These are phyloP conservation scores for Agrotis ipsilon DNA, from an alignment of 2,888 invertebrate genomes.

Conservation along the genomic window DNA sequence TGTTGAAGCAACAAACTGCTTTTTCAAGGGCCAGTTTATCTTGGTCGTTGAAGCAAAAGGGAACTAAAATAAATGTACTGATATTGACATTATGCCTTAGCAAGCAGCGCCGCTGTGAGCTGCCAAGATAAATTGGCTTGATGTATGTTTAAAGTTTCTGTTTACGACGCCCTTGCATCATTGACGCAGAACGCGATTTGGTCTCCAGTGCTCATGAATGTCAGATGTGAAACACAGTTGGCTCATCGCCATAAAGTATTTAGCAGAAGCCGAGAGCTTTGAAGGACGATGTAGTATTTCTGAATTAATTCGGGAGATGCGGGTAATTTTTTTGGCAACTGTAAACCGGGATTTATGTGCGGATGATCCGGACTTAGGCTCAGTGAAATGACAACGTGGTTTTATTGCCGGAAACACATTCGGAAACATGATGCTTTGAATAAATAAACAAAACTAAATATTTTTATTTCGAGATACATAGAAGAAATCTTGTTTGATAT, in stretches of 20 bases:
- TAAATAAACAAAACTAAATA: constrained; percentile 7
- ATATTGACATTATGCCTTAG: constrained; percentile 17
- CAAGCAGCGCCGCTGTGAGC: constrained; percentile 26
- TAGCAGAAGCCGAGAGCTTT: constrained; percentile 44
- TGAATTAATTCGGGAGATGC: constrained; percentile 48
- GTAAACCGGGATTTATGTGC: constrained; percentile 41
- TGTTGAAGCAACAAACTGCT: constrained; percentile 39
- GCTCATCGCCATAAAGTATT: constrained; percentile 58
- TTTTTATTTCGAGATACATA: constrained; percentile 14
- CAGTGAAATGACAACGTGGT: constrained; percentile 24
- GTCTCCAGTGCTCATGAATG: constrained; percentile 47
- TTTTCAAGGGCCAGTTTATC: constrained; percentile 15
- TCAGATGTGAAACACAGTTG: constrained; percentile 59
- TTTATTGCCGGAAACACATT: constrained; percentile 36
- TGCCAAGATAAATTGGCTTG: constrained; percentile 28
- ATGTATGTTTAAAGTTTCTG: constrained; percentile 34
- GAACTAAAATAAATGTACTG: constrained; percentile 23
- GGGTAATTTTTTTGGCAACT: constrained; percentile 43
- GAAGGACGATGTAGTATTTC: constrained; percentile 59
- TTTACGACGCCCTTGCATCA: constrained; percentile 57
- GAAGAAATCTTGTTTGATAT: neutral
- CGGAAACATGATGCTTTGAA: constrained; percentile 23
- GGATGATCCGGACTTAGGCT: constrained; percentile 15
- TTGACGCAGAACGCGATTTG: constrained; percentile 44
- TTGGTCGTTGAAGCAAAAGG: neutral